Evolutionary conservation across 2,888 invertebrate species (phyloP).

Genomic region (Pycnomerus fuliginosus): DNA sequence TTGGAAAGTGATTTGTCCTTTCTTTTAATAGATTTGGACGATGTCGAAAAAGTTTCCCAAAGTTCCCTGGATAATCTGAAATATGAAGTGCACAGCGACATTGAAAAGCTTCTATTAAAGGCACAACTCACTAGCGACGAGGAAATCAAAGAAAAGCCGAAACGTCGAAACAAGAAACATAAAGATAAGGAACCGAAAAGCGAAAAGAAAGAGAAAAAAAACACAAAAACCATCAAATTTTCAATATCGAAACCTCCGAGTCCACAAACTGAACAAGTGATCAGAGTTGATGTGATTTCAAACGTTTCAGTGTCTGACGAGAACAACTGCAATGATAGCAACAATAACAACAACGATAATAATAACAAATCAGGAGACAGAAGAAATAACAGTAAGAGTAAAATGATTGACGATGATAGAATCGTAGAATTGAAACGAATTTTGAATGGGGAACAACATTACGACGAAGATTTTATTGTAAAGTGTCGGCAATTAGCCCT

Average conservation of each 20-base stretch:
- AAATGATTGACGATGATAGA: constrained; percentile 21
- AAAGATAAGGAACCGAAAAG: background rate
- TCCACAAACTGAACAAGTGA: constrained; percentile 49
- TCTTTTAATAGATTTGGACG: constrained; percentile 25
- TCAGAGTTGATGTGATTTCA: constrained; percentile 50
- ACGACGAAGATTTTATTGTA: constrained; percentile 37
- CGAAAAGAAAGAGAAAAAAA: background rate
- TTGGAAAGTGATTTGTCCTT: constrained; percentile 17
- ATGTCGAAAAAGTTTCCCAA: constrained; percentile 8
- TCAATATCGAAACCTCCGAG: constrained; percentile 48
- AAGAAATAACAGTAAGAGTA: constrained; percentile 9
- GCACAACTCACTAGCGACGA: constrained; percentile 21
- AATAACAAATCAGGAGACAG: background rate
- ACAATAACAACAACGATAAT: background rate
- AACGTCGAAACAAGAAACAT: constrained; percentile 8
- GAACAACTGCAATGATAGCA: background rate
- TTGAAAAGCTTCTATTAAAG: constrained; percentile 37
- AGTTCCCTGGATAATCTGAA: constrained; percentile 25
- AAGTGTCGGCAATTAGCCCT: constrained; percentile 38
- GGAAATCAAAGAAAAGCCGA: constrained; percentile 11
- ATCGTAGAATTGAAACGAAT: constrained; percentile 24
- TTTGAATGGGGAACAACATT: constrained; percentile 21
- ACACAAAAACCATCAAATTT: constrained; percentile 41
- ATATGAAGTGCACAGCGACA: constrained; percentile 44
- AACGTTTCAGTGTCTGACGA: constrained; percentile 35